Evolutionary conservation across 2,113 vertebrate genomes (phyloP), one percentile per base, ranked within the genome.

Genomic region (Nycticebus coucang): DNA sequence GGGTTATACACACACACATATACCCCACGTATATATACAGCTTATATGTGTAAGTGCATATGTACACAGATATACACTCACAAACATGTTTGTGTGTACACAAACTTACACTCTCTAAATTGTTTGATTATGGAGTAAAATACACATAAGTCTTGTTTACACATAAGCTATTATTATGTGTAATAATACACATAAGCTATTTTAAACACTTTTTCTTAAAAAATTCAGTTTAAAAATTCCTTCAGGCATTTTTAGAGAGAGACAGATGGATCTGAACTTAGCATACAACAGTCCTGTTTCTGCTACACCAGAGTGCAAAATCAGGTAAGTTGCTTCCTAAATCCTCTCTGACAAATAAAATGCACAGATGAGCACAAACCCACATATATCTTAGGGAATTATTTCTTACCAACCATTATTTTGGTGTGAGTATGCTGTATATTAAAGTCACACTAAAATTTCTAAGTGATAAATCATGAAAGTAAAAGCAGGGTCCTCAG

Each of bases 401-500:
- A 87, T 77, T 87, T 53, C 55, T 60, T 37, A 77, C 28, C 7
- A 26, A 68, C 72, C 15, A 45, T 71, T 84, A 84, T 55, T 78
- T 94, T 37, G 28, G 4, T 77, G 33, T 86, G 24, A 81, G 33
- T 53, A n/a, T 72, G 22, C 19, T 66, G 1, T 87, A 62, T 18
- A 41, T 85, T 89, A 72, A 93, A 80, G 28, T 74, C 50, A 62
- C 10, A 41, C 17, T 64, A 55, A 82, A 55, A 93, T n/a, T 80
- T 95, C 72, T 72, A 94, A 87, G 35, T 53, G 35, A 94, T 94
- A 84, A 93, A 89, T 87, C 86, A n/a, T 75, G 45, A 83, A 95
- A 64, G 35, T 91, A n/a, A 77, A 91, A 69, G 2, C 68, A 62
- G 28, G 35, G 6, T 55, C 41, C 22, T 71, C n/a, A 64, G 66